Conservation (phyloP, 2,797 vertebrate genomes). For the Odontamblyopus lacepedii region DNA sequence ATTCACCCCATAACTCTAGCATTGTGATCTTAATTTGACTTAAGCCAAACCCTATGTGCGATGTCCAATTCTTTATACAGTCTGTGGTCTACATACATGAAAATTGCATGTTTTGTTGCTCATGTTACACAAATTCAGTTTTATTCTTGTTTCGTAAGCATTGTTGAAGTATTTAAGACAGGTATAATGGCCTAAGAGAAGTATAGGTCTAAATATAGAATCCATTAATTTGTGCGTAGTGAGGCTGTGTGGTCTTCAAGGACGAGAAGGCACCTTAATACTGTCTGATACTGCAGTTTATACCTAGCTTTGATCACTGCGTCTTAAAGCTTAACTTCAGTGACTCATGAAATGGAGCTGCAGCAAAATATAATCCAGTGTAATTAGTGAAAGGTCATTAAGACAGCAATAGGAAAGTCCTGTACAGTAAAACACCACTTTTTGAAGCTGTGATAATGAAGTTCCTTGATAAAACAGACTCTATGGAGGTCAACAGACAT, state of each 20-base stretch:
- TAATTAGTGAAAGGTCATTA: constrained; percentile 12
- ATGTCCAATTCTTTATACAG: no score
- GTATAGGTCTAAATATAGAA: neutral
- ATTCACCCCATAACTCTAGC: no score
- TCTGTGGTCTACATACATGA: no score
- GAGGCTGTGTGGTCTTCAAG: neutral
- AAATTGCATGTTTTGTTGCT: no score
- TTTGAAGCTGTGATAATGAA: neutral
- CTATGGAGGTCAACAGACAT: neutral
- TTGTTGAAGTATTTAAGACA: no score
- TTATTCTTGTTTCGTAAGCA: neutral
- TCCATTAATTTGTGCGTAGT: neutral
- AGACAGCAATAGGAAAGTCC: neutral
- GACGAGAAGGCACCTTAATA: constrained; percentile 1
- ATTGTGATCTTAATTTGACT: no score
- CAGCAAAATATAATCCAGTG: constrained; percentile 5
- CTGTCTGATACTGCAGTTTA: constrained; percentile 9
- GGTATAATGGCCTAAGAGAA: neutral
- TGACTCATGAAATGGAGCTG: constrained; percentile 3
- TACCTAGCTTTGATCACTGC: constrained; percentile 1
- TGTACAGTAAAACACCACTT: neutral
- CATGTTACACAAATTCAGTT: neutral
- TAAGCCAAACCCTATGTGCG: no score
- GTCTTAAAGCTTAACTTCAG: constrained; percentile 7
- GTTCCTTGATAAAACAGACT: no score